Conservation (phyloP, 2,888 invertebrate genomes). For the Drosophila colorata region DNA sequence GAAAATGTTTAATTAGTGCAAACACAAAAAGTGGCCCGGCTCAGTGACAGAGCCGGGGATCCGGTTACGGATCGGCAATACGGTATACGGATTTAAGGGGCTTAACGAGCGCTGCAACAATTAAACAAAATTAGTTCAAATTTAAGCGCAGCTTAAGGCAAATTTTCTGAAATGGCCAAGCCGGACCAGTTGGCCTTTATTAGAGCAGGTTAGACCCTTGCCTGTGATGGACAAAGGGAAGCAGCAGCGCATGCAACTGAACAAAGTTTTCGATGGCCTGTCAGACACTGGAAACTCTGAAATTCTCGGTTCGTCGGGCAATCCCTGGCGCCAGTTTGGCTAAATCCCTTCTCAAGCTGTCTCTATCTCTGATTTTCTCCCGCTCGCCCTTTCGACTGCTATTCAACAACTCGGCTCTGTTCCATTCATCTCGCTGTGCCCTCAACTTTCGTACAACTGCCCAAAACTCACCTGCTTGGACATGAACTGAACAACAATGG, state of each 20-base stretch:
- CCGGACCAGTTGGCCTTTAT: slow-evolving; percentile 51
- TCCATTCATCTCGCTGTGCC: not conserved
- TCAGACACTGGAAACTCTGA: slow-evolving; percentile 9
- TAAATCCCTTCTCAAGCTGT: slow-evolving; percentile 33
- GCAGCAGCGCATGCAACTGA: slow-evolving; percentile 39
- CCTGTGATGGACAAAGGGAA: slow-evolving; percentile 38
- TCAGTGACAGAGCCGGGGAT: slow-evolving; percentile 10
- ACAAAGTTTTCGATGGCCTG: slow-evolving; percentile 31
- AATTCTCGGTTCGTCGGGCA: slow-evolving; percentile 11
- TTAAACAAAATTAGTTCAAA: slow-evolving; percentile 80
- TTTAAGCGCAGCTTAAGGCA: slow-evolving; percentile 76
- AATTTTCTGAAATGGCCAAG: slow-evolving; percentile 48
- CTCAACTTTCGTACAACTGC: slow-evolving; percentile 2
- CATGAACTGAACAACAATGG: slow-evolving; percentile 93
- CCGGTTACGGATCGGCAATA: slow-evolving; percentile 6
- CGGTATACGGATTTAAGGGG: slow-evolving; percentile 20
- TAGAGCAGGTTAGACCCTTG: slow-evolving; percentile 58
- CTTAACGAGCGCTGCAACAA: slow-evolving; percentile 71
- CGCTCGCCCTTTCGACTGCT: not conserved
- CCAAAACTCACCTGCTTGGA: slow-evolving; percentile 89
- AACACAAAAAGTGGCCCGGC: slow-evolving; percentile 64
- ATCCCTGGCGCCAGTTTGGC: slow-evolving; percentile 61
- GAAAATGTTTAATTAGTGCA: slow-evolving; percentile 73
- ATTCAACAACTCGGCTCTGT: not conserved
- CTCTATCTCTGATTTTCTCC: not conserved